Percentiles rank a stretch among this genome's conserved stretches.
Evolutionary conservation across 2,888 invertebrate species (phyloP).

Genomic region (Parnassius apollo): DNA sequence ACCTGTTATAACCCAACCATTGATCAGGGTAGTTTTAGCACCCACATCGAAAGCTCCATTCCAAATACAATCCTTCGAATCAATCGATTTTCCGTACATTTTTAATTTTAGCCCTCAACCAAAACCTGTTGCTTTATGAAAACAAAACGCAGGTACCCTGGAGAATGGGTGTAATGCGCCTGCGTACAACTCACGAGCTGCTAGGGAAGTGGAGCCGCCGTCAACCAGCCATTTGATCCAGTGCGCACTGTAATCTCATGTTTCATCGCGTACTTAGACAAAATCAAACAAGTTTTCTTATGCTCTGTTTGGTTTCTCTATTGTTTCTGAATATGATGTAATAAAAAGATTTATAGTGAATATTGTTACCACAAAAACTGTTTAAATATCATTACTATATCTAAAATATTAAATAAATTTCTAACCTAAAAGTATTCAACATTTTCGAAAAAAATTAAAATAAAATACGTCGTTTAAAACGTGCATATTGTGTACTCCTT

Average conservation of each 20-base stretch:
- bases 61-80: slow-evolving; percentile 20
- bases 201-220: slow-evolving; percentile 16
- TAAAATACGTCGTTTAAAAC: not conserved
- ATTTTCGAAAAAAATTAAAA: too few relatives aligned
- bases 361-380: not conserved
- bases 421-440: too few relatives aligned
- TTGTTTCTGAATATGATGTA: slow-evolving; percentile 31
- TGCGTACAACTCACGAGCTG: slow-evolving; percentile 18
- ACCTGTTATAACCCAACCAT: slow-evolving; percentile 25
- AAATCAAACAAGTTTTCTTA: slow-evolving; percentile 44
- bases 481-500: not conserved
- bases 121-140: slow-evolving; percentile 22
- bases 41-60: slow-evolving; percentile 23
- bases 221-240: slow-evolving; percentile 20
- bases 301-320: slow-evolving; percentile 49
- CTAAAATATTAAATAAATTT: too few relatives aligned
- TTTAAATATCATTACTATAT: not conserved
- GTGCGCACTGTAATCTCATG: slow-evolving; percentile 36
- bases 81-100: slow-evolving; percentile 22
- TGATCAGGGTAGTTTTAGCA: slow-evolving; percentile 11
- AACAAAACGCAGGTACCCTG: slow-evolving; percentile 2
- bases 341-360: not conserved
- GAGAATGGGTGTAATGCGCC: slow-evolving; percentile 11
- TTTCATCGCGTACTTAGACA: slow-evolving; percentile 36
- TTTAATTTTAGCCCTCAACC: slow-evolving; percentile 6